Conservation (phyloP, 2,113 vertebrate genomes). For the Chlorocebus sabaeus region DNA sequence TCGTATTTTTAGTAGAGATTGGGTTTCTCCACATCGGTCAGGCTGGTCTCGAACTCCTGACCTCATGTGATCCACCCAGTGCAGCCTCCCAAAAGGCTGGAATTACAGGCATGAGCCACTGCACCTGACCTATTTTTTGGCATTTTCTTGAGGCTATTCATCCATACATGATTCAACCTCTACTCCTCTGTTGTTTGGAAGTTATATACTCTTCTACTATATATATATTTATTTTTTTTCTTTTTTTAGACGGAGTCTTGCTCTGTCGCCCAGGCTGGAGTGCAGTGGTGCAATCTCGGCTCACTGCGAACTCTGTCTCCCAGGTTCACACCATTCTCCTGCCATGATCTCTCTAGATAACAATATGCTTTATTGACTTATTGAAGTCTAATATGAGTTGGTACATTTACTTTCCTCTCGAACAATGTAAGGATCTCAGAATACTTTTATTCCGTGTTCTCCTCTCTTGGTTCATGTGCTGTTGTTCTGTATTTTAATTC, state of each 20-base stretch:
- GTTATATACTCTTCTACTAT: too few relatives aligned
- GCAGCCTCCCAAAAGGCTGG: too few relatives aligned
- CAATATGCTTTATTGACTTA: neutral
- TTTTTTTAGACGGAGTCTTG: too few relatives aligned
- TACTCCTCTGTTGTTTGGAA: neutral
- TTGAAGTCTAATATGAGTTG: neutral
- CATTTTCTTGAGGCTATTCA: neutral
- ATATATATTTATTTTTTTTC: too few relatives aligned
- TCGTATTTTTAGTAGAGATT: too few relatives aligned
- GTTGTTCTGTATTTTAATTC: neutral
- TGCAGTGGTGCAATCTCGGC: too few relatives aligned
- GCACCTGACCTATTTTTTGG: neutral
- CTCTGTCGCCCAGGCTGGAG: too few relatives aligned
- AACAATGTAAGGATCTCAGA: neutral
- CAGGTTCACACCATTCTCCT: too few relatives aligned
- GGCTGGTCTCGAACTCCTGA: too few relatives aligned
- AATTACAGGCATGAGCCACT: too few relatives aligned
- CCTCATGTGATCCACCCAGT: too few relatives aligned
- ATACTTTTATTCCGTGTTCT: neutral
- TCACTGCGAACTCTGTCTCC: too few relatives aligned
- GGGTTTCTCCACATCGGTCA: accelerated
- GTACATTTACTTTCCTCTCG: neutral
- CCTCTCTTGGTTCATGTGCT: neutral
- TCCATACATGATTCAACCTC: neutral
- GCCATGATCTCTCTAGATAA: neutral